Conservation (phyloP, 2,888 invertebrate species). For the Pseudanteris insignis region DNA sequence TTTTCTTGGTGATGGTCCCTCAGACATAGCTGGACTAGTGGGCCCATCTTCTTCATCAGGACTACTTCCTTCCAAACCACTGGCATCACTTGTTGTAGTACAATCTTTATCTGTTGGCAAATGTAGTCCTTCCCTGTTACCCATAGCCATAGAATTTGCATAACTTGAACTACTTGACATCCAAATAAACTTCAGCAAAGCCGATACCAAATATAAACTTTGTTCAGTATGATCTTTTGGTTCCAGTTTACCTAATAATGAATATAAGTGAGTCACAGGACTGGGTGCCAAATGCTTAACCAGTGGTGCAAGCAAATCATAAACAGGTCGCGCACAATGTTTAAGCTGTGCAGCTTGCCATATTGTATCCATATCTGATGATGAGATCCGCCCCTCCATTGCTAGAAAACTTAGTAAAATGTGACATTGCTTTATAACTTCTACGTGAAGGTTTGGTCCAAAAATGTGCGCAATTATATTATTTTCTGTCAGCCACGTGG, state of each 20-base stretch:
- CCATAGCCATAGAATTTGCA: slow-evolving; percentile 55
- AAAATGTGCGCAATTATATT: slow-evolving; percentile 94
- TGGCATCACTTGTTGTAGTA: slow-evolving; percentile 62
- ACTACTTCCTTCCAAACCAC: slow-evolving; percentile 61
- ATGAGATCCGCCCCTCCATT: slow-evolving; percentile 88
- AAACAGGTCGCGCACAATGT: slow-evolving; percentile 93
- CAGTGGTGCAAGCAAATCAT: slow-evolving; percentile 87
- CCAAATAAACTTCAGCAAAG: slow-evolving; percentile 91
- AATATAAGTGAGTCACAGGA: slow-evolving; percentile 88
- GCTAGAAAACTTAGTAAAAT: slow-evolving; percentile 92
- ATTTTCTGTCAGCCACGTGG: slow-evolving; percentile 87
- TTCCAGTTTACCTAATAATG: slow-evolving; percentile 85
- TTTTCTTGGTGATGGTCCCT: slow-evolving; percentile 73
- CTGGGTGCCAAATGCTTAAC: slow-evolving; percentile 90
- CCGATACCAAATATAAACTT: slow-evolving; percentile 90
- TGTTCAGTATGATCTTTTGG: slow-evolving; percentile 92
- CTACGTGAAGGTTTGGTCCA: slow-evolving; percentile 96
- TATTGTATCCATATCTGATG: slow-evolving; percentile 89
- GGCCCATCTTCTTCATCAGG: slow-evolving; percentile 63
- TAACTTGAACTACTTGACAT: slow-evolving; percentile 73
- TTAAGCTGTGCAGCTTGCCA: slow-evolving; percentile 96
- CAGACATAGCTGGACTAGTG: slow-evolving; percentile 61
- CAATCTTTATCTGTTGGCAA: slow-evolving; percentile 55
- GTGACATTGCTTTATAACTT: slow-evolving; percentile 95
- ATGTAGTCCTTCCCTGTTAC: slow-evolving; percentile 56